Conservation (phyloP, 2,113 vertebrate genomes). For the Gavia stellata region DNA sequence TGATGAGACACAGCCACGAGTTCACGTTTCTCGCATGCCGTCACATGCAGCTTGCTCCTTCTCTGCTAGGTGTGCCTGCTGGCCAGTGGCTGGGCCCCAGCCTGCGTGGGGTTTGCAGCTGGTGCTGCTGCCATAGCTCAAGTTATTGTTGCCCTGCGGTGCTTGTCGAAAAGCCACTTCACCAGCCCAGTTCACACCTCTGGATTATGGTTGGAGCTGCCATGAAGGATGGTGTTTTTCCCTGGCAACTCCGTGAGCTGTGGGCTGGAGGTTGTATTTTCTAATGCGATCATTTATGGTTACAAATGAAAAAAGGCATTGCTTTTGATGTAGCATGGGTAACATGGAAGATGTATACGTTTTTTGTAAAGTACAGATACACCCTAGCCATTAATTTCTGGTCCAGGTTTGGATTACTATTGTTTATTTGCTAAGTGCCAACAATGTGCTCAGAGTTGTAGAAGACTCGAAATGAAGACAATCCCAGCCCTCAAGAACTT, state of each 20-base stretch:
- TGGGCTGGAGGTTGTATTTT: not conserved
- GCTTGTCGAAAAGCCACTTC: not conserved
- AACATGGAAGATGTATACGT: not conserved
- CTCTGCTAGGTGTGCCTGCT: not conserved
- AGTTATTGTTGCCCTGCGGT: accelerated
- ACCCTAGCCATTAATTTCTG: not conserved
- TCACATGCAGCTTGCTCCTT: not conserved
- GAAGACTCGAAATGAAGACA: conserved; percentile 9
- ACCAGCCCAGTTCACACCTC: not conserved
- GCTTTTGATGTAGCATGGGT: not conserved
- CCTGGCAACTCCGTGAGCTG: not conserved
- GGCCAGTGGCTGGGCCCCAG: not conserved
- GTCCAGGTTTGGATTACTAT: conserved; percentile 35
- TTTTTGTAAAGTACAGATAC: not conserved
- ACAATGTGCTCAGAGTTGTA: conserved; percentile 30
- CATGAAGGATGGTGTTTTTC: not conserved
- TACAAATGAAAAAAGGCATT: not conserved
- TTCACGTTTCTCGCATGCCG: not conserved
- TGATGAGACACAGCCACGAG: not conserved
- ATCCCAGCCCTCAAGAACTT: conserved; percentile 18
- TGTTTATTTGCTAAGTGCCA: conserved; percentile 54
- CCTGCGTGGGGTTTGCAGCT: not conserved
- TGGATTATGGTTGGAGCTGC: not conserved
- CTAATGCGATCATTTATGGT: not conserved
- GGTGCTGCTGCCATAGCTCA: not conserved